Conservation (phyloP, 92 coral and sea anemone species). For the Virgularia gustaviana region DNA sequence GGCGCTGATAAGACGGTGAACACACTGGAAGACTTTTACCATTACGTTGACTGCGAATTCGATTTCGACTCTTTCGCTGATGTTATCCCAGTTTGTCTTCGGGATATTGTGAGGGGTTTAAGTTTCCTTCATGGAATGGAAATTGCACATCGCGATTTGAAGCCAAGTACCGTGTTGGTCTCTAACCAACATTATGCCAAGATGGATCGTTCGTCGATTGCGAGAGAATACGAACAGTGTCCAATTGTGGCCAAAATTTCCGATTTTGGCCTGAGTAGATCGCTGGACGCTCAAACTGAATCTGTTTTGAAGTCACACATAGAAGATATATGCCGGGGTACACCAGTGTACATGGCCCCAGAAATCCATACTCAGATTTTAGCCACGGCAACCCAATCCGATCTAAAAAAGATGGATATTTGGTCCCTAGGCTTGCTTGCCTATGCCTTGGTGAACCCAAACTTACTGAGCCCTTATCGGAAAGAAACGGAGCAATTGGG, state of each 20-base stretch:
- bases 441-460: neutral
- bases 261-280: neutral
- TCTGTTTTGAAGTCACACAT: neutral
- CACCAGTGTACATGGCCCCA: no score
- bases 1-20: neutral
- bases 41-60: neutral
- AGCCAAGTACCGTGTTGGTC: neutral
- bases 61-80: neutral
- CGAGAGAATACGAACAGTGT: neutral
- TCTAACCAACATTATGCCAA: neutral
- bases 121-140: neutral
- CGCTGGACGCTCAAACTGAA: neutral
- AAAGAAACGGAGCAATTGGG: neutral
- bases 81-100: neutral
- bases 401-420: neutral
- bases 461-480: neutral
- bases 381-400: neutral
- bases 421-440: neutral
- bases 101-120: neutral
- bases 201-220: neutral
- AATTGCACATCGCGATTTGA: neutral
- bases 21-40: neutral
- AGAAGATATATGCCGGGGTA: neutral
- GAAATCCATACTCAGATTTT: neutral
- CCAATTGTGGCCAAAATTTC: neutral